Conservation (phyloP, 2,888 invertebrate genomes). For the Tachystola acroxantha region DNA sequence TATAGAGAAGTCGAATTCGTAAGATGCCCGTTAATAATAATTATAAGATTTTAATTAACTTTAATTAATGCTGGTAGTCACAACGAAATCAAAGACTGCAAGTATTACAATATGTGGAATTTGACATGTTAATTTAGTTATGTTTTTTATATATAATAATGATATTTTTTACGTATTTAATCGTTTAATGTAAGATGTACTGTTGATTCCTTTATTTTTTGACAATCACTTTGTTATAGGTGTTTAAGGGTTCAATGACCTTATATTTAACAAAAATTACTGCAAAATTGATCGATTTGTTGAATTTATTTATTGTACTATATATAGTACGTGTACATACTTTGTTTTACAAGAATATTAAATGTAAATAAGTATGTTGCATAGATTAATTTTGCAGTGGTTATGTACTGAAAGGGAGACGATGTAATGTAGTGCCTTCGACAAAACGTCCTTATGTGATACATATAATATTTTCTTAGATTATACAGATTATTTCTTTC, state of each 20-base stretch:
- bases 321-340: constrained; percentile 12
- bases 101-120: constrained; percentile 49
- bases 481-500: constrained; percentile 73
- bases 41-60: constrained; percentile 35
- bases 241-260: constrained; percentile 18
- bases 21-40: too few relatives aligned
- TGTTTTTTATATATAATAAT: constrained; percentile 36
- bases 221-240: constrained; percentile 60
- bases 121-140: constrained; percentile 48
- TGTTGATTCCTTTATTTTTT: constrained; percentile 69
- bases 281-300: constrained; percentile 7
- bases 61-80: constrained; percentile 68
- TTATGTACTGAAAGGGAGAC: constrained; percentile 12
- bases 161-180: constrained; percentile 64
- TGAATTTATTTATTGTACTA: constrained; percentile 10
- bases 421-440: constrained; percentile 60
- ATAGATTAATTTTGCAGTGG: constrained; percentile 12
- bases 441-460: constrained; percentile 74
- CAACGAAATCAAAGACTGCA: constrained; percentile 77
- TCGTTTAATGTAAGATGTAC: constrained; percentile 41
- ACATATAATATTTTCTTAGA: constrained; percentile 68
- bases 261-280: constrained; percentile 10
- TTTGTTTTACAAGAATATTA: constrained; percentile 4
- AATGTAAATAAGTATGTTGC: too few relatives aligned
- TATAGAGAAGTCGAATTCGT: too few relatives aligned